A percentile compares a stretch with the other conserved stretches of the same genome.
phyloP scores from a whole-genome alignment of 2,797 vertebrate species.

The Xenops minutus region DNA sequence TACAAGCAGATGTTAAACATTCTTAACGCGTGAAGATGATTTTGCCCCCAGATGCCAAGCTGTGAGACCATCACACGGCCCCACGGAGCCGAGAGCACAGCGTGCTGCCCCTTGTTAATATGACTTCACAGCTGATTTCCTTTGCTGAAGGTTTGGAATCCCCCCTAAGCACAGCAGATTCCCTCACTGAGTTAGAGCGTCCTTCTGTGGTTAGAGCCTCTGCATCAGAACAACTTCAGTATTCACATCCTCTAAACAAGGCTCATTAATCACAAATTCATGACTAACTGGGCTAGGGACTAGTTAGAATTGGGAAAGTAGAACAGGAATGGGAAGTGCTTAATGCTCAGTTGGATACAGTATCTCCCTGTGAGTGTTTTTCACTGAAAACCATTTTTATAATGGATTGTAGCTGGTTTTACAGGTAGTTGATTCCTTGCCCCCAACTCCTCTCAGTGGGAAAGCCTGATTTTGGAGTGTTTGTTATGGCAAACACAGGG shows the following conservation, averaged over 20 bases:
- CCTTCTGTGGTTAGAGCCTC: neutral
- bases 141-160: neutral
- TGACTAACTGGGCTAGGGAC: constrained; percentile 29
- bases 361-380: neutral
- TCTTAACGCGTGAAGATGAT: neutral
- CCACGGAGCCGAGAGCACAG: constrained; percentile 10
- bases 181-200: neutral
- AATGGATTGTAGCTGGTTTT: neutral
- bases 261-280: constrained; percentile 54
- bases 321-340: constrained; percentile 20
- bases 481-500: neutral
- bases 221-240: neutral
- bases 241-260: constrained; percentile 26
- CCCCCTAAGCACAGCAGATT: constrained; percentile 31
- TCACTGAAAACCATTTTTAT: neutral
- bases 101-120: constrained; percentile 36
- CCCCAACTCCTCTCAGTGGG: neutral
- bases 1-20: constrained; percentile 25
- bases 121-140: constrained; percentile 32
- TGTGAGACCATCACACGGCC: neutral
- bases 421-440: neutral
- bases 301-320: neutral
- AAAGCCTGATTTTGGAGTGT: neutral
- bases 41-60: constrained; percentile 41
- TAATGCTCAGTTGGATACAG: neutral